Evolutionary conservation across 2,888 invertebrate species (phyloP), one percentile per base, ranked within the genome.

Genomic region (Macaria liturata): DNA sequence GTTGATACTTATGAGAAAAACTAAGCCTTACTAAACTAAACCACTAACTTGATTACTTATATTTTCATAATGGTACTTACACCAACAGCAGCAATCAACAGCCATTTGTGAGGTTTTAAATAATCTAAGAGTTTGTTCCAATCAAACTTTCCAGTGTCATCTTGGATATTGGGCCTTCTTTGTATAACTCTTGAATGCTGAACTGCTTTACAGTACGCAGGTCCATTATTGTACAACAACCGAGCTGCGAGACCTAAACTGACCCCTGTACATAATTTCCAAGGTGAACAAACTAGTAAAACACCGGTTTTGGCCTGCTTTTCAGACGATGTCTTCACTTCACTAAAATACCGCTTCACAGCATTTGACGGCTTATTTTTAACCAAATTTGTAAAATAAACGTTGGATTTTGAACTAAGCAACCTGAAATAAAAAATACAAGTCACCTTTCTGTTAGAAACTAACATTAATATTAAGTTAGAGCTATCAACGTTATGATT

Each of bases 81-180:
- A 72, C 93, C 92, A 72, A 98, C 92, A 58, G 98, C 97, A 55
- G 95, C 94, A 4, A 95, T 74, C 53, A 98, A 92, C 65, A 96
- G 94, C 93, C 95, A 95, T 61, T 96, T 87, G 80, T 97, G 96
- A 32, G 97, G 96, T 75, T 93, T 91, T 3, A 98, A 83, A 77
- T 98, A 95, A 9, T 88, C 76, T 82, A 95, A 94, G 63, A 98
- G 94, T 61, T 93, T 94, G 30, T 82, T 89, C 97, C 97, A 98
- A 76, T 97, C 95, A 87, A 98, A 97, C 62, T 93, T 92, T 0
- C 92, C 80, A 66, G 93, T 91, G 53, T 93, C 93, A 49, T 92
- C 92, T 34, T 82, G 68, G 5, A 91, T 63, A 66, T 88, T 86
- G 1, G 84, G 80, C 53, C 93, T 88, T 74, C 94, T 93, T 85